Percentiles rank a stretch among this genome's conserved stretches.
These are phyloP conservation scores for Leptobrachium leishanense DNA, from an alignment of 2,113 vertebrate genomes.

Conservation along the genomic window DNA sequence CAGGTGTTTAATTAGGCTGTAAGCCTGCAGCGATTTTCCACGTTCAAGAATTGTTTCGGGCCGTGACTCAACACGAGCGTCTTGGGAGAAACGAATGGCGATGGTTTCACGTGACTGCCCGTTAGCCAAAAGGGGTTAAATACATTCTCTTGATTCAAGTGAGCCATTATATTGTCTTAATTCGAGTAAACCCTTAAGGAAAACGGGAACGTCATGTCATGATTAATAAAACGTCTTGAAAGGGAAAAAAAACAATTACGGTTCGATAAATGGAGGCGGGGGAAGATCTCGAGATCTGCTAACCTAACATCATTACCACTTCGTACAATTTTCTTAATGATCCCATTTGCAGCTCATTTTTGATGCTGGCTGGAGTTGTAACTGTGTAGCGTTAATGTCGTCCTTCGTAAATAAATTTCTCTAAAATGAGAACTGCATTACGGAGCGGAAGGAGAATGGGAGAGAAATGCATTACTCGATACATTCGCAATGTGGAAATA, in stretches of 20 bases:
- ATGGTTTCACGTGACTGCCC: not conserved
- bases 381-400: constrained; percentile 13
- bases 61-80: not conserved
- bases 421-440: constrained; percentile 18
- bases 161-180: not conserved
- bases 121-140: constrained; percentile 1
- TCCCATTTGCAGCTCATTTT: constrained; percentile 40
- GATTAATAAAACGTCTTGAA: constrained; percentile 34
- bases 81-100: not conserved
- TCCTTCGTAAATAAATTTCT: not conserved
- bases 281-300: constrained; percentile 32
- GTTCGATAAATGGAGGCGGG: constrained; percentile 23
- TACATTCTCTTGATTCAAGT: not conserved
- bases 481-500: not conserved
- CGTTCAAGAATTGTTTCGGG: constrained; percentile 1
- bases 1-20: constrained; percentile 23
- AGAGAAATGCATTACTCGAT: not conserved
- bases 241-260: constrained; percentile 16
- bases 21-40: constrained; percentile 16
- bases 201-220: constrained; percentile 32
- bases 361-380: constrained; percentile 27
- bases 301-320: constrained; percentile 39
- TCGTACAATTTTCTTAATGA: constrained; percentile 40
- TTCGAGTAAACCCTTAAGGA: not conserved
- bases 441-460: not conserved